These are phyloP conservation scores for Gambelia wislizenii DNA, from an alignment of 2,797 vertebrate genomes.

Conservation along the genomic window DNA sequence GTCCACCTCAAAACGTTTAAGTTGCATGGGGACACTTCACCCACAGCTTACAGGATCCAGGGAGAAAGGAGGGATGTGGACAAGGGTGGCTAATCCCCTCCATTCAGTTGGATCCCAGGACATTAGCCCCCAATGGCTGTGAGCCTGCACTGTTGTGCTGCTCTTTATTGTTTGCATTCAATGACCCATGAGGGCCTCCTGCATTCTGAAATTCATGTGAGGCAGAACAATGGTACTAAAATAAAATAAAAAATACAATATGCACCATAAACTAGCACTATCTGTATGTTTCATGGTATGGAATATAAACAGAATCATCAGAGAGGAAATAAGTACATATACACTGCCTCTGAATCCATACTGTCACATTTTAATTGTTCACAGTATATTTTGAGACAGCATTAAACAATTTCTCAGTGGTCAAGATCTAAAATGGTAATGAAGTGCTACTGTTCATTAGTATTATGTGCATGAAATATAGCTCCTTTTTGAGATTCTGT, in stretches of 20 bases:
- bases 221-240: not conserved
- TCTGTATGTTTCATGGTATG: not conserved
- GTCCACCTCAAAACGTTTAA: not conserved
- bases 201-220: too few relatives aligned
- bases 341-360: not conserved
- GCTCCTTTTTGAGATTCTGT: not conserved
- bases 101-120: too few relatives aligned
- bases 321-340: not conserved
- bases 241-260: not conserved
- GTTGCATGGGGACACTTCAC: too few relatives aligned
- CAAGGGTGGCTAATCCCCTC: too few relatives aligned
- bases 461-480: not conserved
- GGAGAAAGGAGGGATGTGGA: too few relatives aligned
- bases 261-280: not conserved
- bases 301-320: not conserved
- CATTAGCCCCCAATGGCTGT: too few relatives aligned
- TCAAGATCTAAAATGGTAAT: conserved; percentile 5
- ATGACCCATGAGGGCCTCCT: too few relatives aligned
- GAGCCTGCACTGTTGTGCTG: too few relatives aligned
- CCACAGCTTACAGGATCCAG: too few relatives aligned
- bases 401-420: not conserved
- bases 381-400: not conserved
- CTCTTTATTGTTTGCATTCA: too few relatives aligned
- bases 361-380: not conserved
- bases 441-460: not conserved